Evolutionary conservation across 2,113 vertebrate genomes (phyloP).

Genomic region (Narcine bancroftii): DNA sequence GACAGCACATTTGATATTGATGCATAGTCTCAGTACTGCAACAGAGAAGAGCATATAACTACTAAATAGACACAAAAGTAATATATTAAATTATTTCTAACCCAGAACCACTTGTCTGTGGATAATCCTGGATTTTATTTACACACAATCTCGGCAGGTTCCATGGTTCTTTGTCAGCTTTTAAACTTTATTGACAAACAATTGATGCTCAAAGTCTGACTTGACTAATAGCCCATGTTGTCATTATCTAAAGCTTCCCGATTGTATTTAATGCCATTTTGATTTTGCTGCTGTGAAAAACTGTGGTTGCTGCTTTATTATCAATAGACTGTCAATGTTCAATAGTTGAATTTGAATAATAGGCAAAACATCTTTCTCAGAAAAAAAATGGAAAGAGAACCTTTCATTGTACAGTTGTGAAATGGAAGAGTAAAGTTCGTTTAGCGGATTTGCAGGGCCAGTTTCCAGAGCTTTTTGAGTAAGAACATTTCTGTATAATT

Average conservation of each 20-base stretch:
- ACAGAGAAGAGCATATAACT: not conserved
- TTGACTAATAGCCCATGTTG: not conserved
- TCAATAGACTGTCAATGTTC: no score
- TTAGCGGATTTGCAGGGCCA: not conserved
- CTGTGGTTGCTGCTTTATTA: not conserved
- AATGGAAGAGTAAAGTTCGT: not conserved
- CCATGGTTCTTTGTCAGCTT: no score
- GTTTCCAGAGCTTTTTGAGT: not conserved
- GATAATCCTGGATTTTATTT: not conserved
- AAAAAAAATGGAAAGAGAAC: not conserved
- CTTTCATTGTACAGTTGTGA: not conserved
- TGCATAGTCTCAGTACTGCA: not conserved
- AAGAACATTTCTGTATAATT: not conserved
- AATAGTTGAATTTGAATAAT: no score
- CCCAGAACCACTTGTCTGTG: not conserved
- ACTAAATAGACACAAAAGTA: not conserved
- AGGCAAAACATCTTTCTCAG: not conserved
- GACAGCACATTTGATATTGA: no score
- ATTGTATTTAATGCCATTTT: not conserved
- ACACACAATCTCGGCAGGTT: not conserved
- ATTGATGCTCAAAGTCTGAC: not conserved
- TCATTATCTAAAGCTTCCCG: not conserved
- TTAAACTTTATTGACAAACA: not conserved
- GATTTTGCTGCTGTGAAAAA: not conserved
- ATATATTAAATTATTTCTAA: constrained; percentile 3